phyloP scores from a whole-genome alignment of 2,888 invertebrate genomes.

The Orchestes rusci region DNA sequence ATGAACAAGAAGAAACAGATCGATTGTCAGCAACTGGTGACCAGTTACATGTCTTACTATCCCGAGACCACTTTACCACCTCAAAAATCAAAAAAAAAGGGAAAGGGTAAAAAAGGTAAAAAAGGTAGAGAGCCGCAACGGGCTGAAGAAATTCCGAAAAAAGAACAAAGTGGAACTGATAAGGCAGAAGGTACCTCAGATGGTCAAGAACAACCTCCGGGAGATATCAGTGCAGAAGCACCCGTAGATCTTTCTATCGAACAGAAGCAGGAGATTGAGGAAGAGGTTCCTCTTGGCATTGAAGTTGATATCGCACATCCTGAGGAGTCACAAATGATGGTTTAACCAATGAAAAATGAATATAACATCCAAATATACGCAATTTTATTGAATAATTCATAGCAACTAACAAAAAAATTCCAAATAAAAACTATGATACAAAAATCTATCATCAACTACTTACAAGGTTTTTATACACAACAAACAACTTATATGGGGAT shows the following conservation, averaged over 20 bases:
- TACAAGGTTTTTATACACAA: conserved; percentile 37
- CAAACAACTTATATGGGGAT: conserved; percentile 27
- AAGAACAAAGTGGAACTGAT: not conserved
- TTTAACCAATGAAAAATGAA: no score
- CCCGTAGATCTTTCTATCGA: no score
- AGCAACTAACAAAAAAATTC: conserved; percentile 43
- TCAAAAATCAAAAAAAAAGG: conserved; percentile 35
- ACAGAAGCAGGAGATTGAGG: no score
- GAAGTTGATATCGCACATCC: no score
- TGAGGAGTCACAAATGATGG: no score
- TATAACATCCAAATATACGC: conserved; percentile 48
- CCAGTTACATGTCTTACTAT: conserved; percentile 41
- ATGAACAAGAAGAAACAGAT: conserved; percentile 37
- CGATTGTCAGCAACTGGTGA: conserved; percentile 40
- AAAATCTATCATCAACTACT: conserved; percentile 41
- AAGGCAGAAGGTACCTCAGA: no score
- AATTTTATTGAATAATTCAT: conserved; percentile 46
- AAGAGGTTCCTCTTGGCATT: no score
- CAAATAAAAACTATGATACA: conserved; percentile 46
- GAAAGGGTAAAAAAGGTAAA: conserved; percentile 22
- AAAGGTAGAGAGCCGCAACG: not conserved
- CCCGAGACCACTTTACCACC: conserved; percentile 41
- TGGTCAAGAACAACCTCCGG: no score
- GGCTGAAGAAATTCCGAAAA: not conserved
- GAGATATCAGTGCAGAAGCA: no score